Evolutionary conservation across 1,140 invertebrate species (phyloP).

Genomic region (Heliconius melpomene): DNA sequence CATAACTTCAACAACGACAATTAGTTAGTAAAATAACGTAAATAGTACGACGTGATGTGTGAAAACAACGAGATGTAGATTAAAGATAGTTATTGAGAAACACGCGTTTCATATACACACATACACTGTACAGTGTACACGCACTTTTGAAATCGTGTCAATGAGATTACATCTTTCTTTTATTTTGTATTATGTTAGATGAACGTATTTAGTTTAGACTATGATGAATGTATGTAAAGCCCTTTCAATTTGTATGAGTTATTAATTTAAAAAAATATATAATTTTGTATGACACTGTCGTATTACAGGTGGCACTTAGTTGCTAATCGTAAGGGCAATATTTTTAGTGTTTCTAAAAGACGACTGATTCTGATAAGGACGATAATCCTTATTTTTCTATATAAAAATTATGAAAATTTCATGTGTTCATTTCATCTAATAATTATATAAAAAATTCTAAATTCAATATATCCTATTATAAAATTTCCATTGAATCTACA

Average conservation of each 20-base stretch:
- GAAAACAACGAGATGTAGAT: slow-evolving; percentile 30
- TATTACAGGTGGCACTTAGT: too few species aligned
- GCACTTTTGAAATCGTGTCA: slow-evolving; percentile 32
- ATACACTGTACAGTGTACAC: not conserved
- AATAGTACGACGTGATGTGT: not conserved
- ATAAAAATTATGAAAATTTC: too few species aligned
- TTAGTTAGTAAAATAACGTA: not conserved
- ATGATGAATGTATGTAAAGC: not conserved
- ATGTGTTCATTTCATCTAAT: too few species aligned
- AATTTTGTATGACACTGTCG: not conserved
- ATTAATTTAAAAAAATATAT: not conserved
- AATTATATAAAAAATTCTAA: too few species aligned
- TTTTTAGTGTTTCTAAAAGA: too few species aligned
- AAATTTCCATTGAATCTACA: not conserved
- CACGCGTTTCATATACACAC: slow-evolving; percentile 15
- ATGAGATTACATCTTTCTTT: slow-evolving; percentile 27
- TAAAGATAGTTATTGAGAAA: slow-evolving; percentile 37
- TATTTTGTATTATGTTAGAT: slow-evolving; percentile 4
- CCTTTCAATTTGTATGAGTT: not conserved
- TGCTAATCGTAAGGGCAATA: too few species aligned
- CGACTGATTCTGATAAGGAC: too few species aligned
- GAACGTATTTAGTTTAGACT: slow-evolving; percentile 17
- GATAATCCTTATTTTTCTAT: too few species aligned
- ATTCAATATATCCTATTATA: too few species aligned
- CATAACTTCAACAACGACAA: too few species aligned